phyloP scores from a whole-genome alignment of 1,140 invertebrate genomes.

The Amyelois transitella region DNA sequence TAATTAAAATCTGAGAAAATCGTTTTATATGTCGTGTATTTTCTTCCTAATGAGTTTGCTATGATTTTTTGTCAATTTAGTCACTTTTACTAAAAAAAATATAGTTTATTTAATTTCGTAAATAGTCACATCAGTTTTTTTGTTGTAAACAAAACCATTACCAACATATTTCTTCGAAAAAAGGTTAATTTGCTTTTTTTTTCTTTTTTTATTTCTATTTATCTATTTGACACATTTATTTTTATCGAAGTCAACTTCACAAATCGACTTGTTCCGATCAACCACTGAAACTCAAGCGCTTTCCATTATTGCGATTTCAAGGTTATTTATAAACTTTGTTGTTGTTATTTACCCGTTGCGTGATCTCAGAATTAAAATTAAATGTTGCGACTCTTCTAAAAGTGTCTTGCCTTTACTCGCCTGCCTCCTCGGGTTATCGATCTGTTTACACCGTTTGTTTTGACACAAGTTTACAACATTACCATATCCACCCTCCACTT shows the following conservation, averaged over 20 bases:
- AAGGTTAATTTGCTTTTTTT: no score
- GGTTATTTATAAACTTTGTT: not conserved
- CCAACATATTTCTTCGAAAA: no score
- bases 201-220: no score
- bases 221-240: not conserved
- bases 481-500: constrained; percentile 18
- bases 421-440: constrained; percentile 36
- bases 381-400: not conserved
- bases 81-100: no score
- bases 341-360: not conserved
- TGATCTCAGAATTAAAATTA: not conserved
- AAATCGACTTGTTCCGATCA: not conserved
- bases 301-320: not conserved
- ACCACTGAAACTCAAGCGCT: not conserved
- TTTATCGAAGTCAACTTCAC: not conserved
- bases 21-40: no score
- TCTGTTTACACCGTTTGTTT: constrained; percentile 60
- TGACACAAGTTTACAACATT: constrained; percentile 25
- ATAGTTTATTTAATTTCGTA: no score
- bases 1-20: no score
- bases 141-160: no score
- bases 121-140: no score
- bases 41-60: no score
- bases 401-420: not conserved
- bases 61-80: no score